phyloP scores from a whole-genome alignment of 1,140 invertebrate species.

The Metaphire vulgaris region DNA sequence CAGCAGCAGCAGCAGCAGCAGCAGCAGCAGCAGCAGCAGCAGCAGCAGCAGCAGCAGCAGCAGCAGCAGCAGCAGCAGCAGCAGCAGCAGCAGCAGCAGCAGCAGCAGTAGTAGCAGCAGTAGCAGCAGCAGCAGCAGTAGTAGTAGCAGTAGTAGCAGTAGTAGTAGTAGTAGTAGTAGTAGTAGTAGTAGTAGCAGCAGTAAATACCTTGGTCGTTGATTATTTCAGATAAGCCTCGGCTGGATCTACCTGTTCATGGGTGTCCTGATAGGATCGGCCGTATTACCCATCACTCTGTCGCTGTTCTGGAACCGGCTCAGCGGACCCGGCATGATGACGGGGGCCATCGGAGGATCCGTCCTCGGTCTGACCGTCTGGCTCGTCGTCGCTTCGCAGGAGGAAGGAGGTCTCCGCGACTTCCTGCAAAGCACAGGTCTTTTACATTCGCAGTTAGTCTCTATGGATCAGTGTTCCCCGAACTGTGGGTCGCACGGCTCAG shows the following conservation, averaged over 20 bases:
- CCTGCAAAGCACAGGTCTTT: conserved; percentile 49
- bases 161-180: conserved; percentile 5
- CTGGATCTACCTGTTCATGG: conserved; percentile 53
- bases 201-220: too few relatives aligned
- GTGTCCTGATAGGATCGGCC: conserved; percentile 51
- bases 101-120: conserved; percentile 9
- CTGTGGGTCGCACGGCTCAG: too few relatives aligned
- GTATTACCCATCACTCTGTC: conserved; percentile 49
- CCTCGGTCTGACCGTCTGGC: conserved; percentile 46
- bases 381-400: conserved; percentile 42
- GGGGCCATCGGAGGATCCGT: conserved; percentile 46
- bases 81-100: conserved; percentile 9
- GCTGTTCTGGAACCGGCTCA: conserved; percentile 51
- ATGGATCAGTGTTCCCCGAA: too few relatives aligned
- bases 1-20: conserved; percentile 5
- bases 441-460: too few relatives aligned
- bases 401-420: conserved; percentile 46
- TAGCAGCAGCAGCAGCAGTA: conserved; percentile 9
- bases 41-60: conserved; percentile 9
- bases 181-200: conserved; percentile 12
- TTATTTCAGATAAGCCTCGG: conserved; percentile 44
- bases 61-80: conserved; percentile 9
- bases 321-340: conserved; percentile 43
- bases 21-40: conserved; percentile 6
- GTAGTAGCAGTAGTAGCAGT: conserved; percentile 9